A percentile compares a stretch with the other conserved stretches of the same genome.
Evolutionary conservation across 2,888 invertebrate species (phyloP).

Genomic region (Hirtodrosophila duncani): DNA sequence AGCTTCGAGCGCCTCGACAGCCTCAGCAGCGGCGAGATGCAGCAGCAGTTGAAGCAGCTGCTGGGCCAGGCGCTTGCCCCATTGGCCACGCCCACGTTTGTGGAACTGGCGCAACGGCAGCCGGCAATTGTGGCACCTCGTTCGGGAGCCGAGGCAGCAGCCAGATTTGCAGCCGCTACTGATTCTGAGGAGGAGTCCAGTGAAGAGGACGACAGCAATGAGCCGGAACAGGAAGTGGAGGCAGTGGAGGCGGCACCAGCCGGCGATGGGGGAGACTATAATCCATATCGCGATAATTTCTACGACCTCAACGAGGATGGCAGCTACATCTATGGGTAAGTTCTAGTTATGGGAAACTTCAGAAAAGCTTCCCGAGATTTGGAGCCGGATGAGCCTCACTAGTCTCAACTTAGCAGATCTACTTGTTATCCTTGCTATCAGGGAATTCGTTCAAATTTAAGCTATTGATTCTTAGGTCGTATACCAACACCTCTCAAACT

Average conservation of each 20-base stretch:
- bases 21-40: slow-evolving; percentile 6
- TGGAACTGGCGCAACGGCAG: slow-evolving; percentile 20
- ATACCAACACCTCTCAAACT: not conserved
- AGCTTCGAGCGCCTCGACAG: slow-evolving; percentile 50
- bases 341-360: not conserved
- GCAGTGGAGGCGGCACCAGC: slow-evolving; percentile 1
- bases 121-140: slow-evolving; percentile 47
- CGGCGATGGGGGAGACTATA: slow-evolving; percentile 29
- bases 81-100: slow-evolving; percentile 34
- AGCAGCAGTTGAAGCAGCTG: slow-evolving; percentile 34
- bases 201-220: slow-evolving; percentile 36
- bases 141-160: slow-evolving; percentile 27
- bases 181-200: slow-evolving; percentile 20
- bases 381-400: too few species aligned
- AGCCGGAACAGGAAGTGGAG: slow-evolving; percentile 19
- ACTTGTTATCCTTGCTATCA: too few species aligned
- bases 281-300: slow-evolving; percentile 60
- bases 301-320: slow-evolving; percentile 56
- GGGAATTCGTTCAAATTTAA: too few species aligned
- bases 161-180: slow-evolving; percentile 20
- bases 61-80: slow-evolving; percentile 49
- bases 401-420: too few species aligned
- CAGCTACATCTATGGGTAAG: slow-evolving; percentile 63
- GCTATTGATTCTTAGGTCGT: too few species aligned
- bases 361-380: too few species aligned